phyloP scores from a whole-genome alignment of 2,888 invertebrate species.

The Drosophila prolongata region DNA sequence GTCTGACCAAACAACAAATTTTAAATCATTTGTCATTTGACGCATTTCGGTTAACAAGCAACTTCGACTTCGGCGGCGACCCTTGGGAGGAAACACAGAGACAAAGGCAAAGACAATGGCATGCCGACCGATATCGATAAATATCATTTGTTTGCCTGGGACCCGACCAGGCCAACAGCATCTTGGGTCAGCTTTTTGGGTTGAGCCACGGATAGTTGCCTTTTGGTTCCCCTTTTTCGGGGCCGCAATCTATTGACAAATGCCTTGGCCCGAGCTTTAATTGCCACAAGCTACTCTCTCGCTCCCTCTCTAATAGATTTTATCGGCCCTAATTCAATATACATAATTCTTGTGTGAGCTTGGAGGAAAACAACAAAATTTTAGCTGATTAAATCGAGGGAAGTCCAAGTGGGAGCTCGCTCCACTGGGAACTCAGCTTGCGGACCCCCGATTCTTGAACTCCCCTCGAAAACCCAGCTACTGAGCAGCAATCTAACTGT shows the following conservation, averaged over 20 bases:
- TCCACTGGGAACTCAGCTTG: constrained; percentile 13
- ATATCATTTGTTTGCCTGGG: constrained; percentile 62
- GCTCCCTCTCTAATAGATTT: constrained; percentile 41
- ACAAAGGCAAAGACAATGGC: constrained; percentile 61
- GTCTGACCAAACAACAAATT: constrained; percentile 52
- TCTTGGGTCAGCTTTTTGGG: constrained; percentile 48
- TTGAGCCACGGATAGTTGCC: constrained; percentile 32
- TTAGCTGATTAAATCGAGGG: constrained; percentile 24
- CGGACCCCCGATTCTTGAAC: constrained; percentile 1
- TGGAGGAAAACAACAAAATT: constrained; percentile 33
- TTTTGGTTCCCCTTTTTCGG: constrained; percentile 24
- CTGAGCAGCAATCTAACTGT: constrained; percentile 33
- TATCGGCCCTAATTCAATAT: constrained; percentile 42
- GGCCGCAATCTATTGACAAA: constrained; percentile 69
- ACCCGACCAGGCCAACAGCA: constrained; percentile 38
- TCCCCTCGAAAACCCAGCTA: not conserved
- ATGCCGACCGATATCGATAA: constrained; percentile 56
- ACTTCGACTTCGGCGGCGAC: constrained; percentile 43
- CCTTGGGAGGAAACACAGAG: constrained; percentile 35
- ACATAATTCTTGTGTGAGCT: constrained; percentile 43
- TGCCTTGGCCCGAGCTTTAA: constrained; percentile 67
- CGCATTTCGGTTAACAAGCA: constrained; percentile 78
- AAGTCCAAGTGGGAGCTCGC: constrained; percentile 21
- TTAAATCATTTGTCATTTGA: constrained; percentile 80
- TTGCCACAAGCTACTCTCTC: constrained; percentile 55